Evolutionary conservation across 2,888 invertebrate species (phyloP).

Genomic region (Polyploca ridens): DNA sequence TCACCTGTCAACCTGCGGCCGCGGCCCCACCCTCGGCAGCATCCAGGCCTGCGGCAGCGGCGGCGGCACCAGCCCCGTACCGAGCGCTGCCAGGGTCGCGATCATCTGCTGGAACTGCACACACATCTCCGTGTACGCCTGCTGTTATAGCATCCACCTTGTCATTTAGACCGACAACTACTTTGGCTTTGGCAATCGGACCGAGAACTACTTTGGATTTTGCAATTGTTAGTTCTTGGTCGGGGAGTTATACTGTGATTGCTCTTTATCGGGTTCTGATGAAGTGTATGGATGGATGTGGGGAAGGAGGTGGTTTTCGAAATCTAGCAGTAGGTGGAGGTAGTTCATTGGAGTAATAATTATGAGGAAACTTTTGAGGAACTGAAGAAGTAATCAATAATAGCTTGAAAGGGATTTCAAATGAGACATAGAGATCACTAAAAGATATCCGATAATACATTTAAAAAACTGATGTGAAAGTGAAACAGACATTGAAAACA

Average conservation of each 20-base stretch:
- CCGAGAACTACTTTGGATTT: background rate
- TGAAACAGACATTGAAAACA: background rate
- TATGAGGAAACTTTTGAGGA: too few relatives aligned
- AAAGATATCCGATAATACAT: too few relatives aligned
- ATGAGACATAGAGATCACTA: too few relatives aligned
- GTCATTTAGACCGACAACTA: background rate
- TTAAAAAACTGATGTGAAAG: too few relatives aligned
- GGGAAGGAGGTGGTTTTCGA: background rate
- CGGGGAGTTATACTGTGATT: background rate
- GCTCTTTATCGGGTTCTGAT: background rate
- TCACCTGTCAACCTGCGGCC: conserved; percentile 69
- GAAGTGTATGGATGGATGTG: background rate
- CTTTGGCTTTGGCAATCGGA: background rate
- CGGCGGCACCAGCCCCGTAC: conserved; percentile 82
- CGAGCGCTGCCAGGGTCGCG: conserved; percentile 88
- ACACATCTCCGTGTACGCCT: conserved; percentile 47
- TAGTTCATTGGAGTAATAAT: too few relatives aligned
- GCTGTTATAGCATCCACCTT: conserved; percentile 22
- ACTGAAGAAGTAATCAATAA: too few relatives aligned
- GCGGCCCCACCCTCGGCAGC: conserved; percentile 77
- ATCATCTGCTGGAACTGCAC: conserved; percentile 86
- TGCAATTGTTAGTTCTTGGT: background rate
- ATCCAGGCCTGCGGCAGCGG: conserved; percentile 81
- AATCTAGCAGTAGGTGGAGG: background rate
- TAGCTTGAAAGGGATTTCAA: too few relatives aligned